A percentile compares a stretch with the other conserved stretches of the same genome.
Evolutionary conservation across 2,797 vertebrate species (phyloP).

Genomic region (Botia kubotai): DNA sequence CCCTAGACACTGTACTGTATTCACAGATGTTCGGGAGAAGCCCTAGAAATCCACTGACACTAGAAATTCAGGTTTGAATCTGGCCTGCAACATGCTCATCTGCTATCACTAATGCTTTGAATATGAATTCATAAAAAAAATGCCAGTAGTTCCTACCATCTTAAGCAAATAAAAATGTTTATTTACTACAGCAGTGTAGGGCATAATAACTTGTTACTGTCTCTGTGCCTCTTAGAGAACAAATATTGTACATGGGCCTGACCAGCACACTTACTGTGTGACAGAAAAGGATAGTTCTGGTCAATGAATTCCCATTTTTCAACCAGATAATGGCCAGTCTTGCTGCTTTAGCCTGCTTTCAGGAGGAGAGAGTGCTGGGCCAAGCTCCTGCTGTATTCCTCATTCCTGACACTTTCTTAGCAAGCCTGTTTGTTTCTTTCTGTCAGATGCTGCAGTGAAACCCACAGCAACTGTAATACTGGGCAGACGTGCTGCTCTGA

Average conservation of each 20-base stretch:
- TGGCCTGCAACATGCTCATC: neutral
- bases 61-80: neutral
- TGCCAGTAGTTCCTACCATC: neutral
- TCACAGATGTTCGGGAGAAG: neutral
- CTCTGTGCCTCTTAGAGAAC: conserved; percentile 5
- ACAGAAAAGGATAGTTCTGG: conserved; percentile 23
- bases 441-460: conserved; percentile 6
- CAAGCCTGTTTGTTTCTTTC: conserved; percentile 15
- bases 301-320: conserved; percentile 33
- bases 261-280: conserved; percentile 14
- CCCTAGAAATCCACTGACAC: conserved; percentile 9
- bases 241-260: conserved; percentile 12
- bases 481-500: neutral
- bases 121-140: neutral
- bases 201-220: conserved; percentile 25
- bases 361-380: conserved; percentile 17
- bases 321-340: conserved; percentile 18
- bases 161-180: neutral
- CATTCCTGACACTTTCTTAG: conserved; percentile 15
- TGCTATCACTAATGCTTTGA: neutral
- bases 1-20: neutral
- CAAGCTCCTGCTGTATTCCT: conserved; percentile 14
- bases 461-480: neutral
- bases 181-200: neutral
- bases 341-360: conserved; percentile 19